These are phyloP conservation scores for Labeo calbasu DNA, from an alignment of 2,797 vertebrate genomes.

Conservation along the genomic window DNA sequence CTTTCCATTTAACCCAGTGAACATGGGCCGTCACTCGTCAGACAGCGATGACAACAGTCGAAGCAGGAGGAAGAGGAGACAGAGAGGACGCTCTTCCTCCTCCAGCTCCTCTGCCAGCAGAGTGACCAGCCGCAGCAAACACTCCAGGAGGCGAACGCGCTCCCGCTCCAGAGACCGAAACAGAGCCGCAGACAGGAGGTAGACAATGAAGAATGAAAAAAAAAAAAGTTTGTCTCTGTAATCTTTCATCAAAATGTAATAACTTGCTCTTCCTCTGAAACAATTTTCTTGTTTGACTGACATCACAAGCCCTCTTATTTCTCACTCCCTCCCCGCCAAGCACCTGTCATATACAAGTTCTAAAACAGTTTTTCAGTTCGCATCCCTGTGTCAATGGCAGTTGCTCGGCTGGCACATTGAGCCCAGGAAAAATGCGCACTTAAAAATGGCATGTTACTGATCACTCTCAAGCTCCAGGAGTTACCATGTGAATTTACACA, in stretches of 20 bases:
- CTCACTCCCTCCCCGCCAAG: neutral
- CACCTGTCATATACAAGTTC: constrained; percentile 1
- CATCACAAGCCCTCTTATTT: neutral
- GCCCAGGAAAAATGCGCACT: neutral
- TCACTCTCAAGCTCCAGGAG: too few species aligned
- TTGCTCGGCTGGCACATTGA: neutral
- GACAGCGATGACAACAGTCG: constrained; percentile 90
- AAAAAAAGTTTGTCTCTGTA: constrained; percentile 13
- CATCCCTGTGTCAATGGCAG: neutral
- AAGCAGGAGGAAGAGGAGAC: constrained; percentile 87
- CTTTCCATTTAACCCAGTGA: constrained; percentile 45
- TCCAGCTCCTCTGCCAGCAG: constrained; percentile 87
- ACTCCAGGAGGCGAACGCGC: constrained; percentile 82
- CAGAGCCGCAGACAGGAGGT: constrained; percentile 68
- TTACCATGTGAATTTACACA: neutral
- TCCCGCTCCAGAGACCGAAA: constrained; percentile 83
- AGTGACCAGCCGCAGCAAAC: constrained; percentile 82
- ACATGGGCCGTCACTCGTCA: constrained; percentile 90
- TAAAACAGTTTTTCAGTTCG: neutral
- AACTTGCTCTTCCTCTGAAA: constrained; percentile 2
- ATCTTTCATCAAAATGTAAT: constrained; percentile 25
- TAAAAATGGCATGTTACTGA: neutral
- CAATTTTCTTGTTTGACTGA: neutral
- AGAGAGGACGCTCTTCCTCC: constrained; percentile 81
- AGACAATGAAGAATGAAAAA: constrained; percentile 15